Evolutionary conservation across 1,140 invertebrate species (phyloP).

Genomic region (Oryzaephilus surinamensis): DNA sequence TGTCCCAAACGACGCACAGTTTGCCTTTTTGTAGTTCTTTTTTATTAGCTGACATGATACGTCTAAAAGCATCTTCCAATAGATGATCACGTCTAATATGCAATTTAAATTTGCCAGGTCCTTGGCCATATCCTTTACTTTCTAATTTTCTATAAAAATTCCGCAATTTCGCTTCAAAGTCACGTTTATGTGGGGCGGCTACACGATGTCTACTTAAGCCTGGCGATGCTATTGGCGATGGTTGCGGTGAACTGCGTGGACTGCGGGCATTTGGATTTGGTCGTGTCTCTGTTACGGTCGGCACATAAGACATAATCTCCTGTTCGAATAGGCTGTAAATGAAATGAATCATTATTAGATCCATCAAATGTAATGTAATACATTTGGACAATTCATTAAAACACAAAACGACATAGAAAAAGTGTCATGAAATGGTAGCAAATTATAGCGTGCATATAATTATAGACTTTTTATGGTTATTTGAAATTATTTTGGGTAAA

Average conservation of each 20-base stretch:
- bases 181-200: conserved; percentile 78
- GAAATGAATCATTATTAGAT: too few species aligned
- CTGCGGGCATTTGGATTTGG: conserved; percentile 35
- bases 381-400: neutral
- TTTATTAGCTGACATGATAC: conserved; percentile 93
- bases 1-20: conserved; percentile 88
- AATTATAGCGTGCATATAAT: neutral
- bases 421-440: neutral
- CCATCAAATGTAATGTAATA: too few species aligned
- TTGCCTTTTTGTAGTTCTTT: conserved; percentile 93
- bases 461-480: too few species aligned
- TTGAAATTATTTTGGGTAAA: too few species aligned
- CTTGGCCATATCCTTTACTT: conserved; percentile 92
- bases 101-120: conserved; percentile 88
- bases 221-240: conserved; percentile 70
- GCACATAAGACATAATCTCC: conserved; percentile 96
- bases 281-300: conserved; percentile 40
- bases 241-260: conserved; percentile 51
- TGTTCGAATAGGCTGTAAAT: conserved; percentile 86
- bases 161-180: conserved; percentile 91
- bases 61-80: conserved; percentile 90
- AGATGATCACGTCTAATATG: conserved; percentile 87
- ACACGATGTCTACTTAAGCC: conserved; percentile 63
- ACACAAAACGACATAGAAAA: neutral
- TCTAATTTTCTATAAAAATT: conserved; percentile 94